phyloP scores from a whole-genome alignment of 2,113 vertebrate genomes.

The Oplegnathus fasciatus region DNA sequence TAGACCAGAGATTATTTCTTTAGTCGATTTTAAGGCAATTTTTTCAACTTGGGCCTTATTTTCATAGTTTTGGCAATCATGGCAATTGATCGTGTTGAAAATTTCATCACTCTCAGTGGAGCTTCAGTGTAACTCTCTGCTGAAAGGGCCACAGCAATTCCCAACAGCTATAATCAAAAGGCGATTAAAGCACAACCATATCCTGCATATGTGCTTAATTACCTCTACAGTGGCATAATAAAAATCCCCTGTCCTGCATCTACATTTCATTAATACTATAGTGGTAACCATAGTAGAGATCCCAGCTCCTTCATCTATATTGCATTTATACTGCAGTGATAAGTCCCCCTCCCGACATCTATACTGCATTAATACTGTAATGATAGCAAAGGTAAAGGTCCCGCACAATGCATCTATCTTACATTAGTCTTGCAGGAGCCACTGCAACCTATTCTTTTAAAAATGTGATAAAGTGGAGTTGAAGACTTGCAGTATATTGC shows the following conservation, averaged over 20 bases:
- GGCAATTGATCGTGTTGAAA: background rate
- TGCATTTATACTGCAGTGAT: slow-evolving; percentile 39
- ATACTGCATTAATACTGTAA: slow-evolving; percentile 49
- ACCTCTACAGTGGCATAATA: slow-evolving; percentile 10
- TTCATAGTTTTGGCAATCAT: slow-evolving; percentile 21
- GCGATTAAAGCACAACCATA: slow-evolving; percentile 21
- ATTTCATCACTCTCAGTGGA: slow-evolving; percentile 6
- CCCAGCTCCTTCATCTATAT: slow-evolving; percentile 56
- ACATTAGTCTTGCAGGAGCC: slow-evolving; percentile 39
- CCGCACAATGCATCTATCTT: slow-evolving; percentile 45
- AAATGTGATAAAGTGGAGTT: slow-evolving; percentile 54
- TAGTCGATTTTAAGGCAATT: slow-evolving; percentile 27
- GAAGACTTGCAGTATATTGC: slow-evolving; percentile 59
- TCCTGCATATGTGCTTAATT: slow-evolving; percentile 45
- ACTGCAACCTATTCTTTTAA: slow-evolving; percentile 46
- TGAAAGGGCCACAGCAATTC: slow-evolving; percentile 6
- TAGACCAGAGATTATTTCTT: slow-evolving; percentile 41
- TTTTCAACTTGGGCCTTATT: slow-evolving; percentile 46
- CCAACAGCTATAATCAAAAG: slow-evolving; percentile 26
- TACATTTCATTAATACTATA: slow-evolving; percentile 53
- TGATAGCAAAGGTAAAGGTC: slow-evolving; percentile 62
- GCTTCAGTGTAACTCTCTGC: background rate
- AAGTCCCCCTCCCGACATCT: slow-evolving; percentile 15
- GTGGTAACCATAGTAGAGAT: slow-evolving; percentile 14
- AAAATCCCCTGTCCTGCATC: slow-evolving; percentile 31